Evolutionary conservation across 2,797 vertebrate genomes (phyloP), one percentile per base, ranked within the genome.

Genomic region (Oreonectes daqikongensis): DNA sequence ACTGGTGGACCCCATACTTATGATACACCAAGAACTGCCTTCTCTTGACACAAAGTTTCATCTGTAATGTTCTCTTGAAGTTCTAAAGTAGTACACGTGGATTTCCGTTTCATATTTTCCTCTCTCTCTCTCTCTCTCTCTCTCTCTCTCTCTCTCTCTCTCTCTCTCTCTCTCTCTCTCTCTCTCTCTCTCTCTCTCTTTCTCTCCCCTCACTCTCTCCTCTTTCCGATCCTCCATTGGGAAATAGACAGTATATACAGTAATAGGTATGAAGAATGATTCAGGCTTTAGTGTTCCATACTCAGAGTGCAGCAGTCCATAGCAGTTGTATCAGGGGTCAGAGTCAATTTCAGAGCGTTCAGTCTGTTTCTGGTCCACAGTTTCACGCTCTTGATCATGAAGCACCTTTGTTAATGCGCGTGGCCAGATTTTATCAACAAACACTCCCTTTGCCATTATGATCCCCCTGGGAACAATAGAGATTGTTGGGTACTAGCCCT

Each of bases 261-360:
- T 18, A 90, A 90, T 89, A 90, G 88, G 85, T 85, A 85, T 85
- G 82, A 86, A 53, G 77, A 79, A 81, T 79, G 82, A 87, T 81
- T 52, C 42, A 87, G 77, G 87, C 90, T 89, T 86, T 90, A 81
- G 88, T 89, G 90, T 89, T 88, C 88, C 84, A 90, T 91, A 88
- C 88, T 87, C 85, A 82, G 82, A 88, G 87, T 89, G 88, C 88
- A 87, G 86, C 84, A 88, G 90, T 91, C 91, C 87, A 91, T 92
- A 90, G 89, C 88, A 89, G 87, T 86, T 90, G 88, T 91, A 90
- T 79, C 88, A 90, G 87, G 86, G 93, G 91, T 93, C 91, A 91
- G 87, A 91, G 87, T 91, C 91, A 92, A 92, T 94, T 92, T 93
- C 87, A 90, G 88, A 91, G 89, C 90, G 88, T 88, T 89, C 88